Evolutionary conservation across 2,888 invertebrate genomes (phyloP).

Genomic region (Hyppa rectilinea): DNA sequence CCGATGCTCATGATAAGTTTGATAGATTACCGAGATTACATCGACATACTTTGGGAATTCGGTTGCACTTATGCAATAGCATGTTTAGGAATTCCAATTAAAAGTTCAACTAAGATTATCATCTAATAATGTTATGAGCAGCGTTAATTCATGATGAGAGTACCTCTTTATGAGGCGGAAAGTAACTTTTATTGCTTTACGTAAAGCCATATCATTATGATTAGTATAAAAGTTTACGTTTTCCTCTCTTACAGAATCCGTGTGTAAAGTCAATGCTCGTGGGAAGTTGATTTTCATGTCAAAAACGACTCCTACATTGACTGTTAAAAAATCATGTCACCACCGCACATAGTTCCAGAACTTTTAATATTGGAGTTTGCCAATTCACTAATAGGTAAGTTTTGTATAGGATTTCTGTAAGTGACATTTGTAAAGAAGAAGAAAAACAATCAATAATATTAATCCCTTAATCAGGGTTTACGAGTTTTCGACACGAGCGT

Average conservation of each 20-base stretch:
- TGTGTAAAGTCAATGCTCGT: neutral
- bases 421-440: too few relatives aligned
- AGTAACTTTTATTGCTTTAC: constrained; percentile 20
- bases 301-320: neutral
- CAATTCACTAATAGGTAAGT: neutral
- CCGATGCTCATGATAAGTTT: constrained; percentile 60
- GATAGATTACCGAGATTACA: constrained; percentile 64
- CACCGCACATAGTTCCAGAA: neutral
- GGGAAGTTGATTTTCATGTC: neutral
- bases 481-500: neutral
- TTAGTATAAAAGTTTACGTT: constrained; percentile 28
- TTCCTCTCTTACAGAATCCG: neutral
- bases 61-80: constrained; percentile 50
- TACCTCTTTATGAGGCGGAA: constrained; percentile 24
- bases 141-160: constrained; percentile 29
- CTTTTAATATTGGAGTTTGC: neutral
- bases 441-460: neutral
- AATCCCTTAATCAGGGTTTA: neutral
- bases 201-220: constrained; percentile 14
- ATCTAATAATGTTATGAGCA: constrained; percentile 41
- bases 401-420: neutral
- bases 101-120: constrained; percentile 40
- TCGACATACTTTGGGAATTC: constrained; percentile 56
- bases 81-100: constrained; percentile 45
- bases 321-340: neutral